These are phyloP conservation scores for Chlorops oryzae DNA, from an alignment of 1,140 invertebrate genomes.

Conservation along the genomic window DNA sequence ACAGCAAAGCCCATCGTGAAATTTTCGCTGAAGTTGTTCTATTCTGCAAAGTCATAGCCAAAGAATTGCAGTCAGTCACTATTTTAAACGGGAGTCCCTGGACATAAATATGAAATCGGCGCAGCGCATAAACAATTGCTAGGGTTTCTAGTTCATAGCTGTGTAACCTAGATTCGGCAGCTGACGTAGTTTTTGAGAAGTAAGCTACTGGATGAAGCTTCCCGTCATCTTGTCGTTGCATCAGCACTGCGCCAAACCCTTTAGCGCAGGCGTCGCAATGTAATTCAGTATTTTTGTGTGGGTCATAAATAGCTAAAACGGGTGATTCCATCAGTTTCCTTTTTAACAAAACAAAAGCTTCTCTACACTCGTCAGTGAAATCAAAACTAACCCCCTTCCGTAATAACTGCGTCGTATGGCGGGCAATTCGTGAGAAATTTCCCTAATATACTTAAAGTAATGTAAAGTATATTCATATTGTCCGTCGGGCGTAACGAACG, in stretches of 20 bases:
- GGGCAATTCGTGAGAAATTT: too few relatives aligned
- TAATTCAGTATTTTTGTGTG: constrained; percentile 16
- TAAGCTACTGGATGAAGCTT: constrained; percentile 35
- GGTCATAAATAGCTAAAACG: constrained; percentile 17
- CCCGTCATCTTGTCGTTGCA: too few relatives aligned
- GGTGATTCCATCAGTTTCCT: constrained; percentile 16
- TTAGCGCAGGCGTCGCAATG: constrained; percentile 25
- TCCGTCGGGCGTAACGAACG: too few relatives aligned
- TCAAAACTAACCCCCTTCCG: too few relatives aligned
- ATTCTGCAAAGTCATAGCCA: constrained; percentile 42
- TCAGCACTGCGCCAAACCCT: constrained; percentile 32
- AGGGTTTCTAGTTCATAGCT: constrained; percentile 51
- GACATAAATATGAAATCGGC: constrained; percentile 51
- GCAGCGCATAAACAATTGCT: constrained; percentile 49
- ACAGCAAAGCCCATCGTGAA: constrained; percentile 32
- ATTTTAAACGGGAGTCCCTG: constrained; percentile 49
- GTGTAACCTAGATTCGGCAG: constrained; percentile 45
- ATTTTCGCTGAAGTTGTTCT: constrained; percentile 37
- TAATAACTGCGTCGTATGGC: too few relatives aligned
- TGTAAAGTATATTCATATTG: too few relatives aligned
- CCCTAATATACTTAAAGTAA: too few relatives aligned
- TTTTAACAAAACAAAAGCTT: neutral
- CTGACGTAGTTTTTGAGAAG: constrained; percentile 43
- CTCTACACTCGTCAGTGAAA: neutral
- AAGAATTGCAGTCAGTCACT: constrained; percentile 42